Percentiles rank a stretch among this genome's conserved stretches.
Conservation (phyloP, 1,140 invertebrate species). For the Cyphomyrmex costatus region DNA sequence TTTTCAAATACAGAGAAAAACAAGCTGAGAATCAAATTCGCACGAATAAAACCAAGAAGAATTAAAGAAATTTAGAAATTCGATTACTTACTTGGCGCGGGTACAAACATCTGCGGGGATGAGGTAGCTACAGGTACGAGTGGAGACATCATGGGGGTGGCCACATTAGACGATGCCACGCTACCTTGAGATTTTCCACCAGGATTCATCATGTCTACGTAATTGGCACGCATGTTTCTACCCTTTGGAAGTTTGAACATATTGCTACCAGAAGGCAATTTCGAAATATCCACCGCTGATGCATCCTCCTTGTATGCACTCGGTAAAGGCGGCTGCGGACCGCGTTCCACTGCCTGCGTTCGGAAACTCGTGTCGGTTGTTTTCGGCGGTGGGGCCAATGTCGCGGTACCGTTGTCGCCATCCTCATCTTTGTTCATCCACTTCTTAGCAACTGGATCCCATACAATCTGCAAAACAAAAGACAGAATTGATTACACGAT, state of each 20-base stretch:
- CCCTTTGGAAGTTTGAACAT: constrained; percentile 93
- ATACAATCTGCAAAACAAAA: constrained; percentile 91
- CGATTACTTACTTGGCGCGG: constrained; percentile 85
- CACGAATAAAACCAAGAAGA: background rate
- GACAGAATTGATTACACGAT: background rate
- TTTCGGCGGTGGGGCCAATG: constrained; percentile 92
- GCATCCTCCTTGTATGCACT: constrained; percentile 65
- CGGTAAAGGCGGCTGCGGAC: constrained; percentile 58
- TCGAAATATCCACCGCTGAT: constrained; percentile 78
- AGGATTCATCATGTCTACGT: constrained; percentile 95
- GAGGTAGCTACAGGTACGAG: constrained; percentile 85
- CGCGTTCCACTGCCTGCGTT: constrained; percentile 51
- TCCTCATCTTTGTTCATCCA: constrained; percentile 95
- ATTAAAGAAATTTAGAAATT: constrained; percentile 6
- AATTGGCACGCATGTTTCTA: constrained; percentile 90
- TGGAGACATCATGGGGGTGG: constrained; percentile 86
- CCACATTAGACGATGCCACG: constrained; percentile 84
- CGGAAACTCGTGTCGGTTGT: constrained; percentile 88
- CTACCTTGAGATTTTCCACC: constrained; percentile 85
- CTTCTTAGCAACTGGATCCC: constrained; percentile 94
- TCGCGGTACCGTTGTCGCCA: constrained; percentile 87
- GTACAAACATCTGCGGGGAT: constrained; percentile 87
- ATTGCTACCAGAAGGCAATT: constrained; percentile 88
- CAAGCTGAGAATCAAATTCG: background rate
- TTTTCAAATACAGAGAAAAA: background rate